phyloP scores from a whole-genome alignment of 2,888 invertebrate genomes.

The Microdon myrmicae region DNA sequence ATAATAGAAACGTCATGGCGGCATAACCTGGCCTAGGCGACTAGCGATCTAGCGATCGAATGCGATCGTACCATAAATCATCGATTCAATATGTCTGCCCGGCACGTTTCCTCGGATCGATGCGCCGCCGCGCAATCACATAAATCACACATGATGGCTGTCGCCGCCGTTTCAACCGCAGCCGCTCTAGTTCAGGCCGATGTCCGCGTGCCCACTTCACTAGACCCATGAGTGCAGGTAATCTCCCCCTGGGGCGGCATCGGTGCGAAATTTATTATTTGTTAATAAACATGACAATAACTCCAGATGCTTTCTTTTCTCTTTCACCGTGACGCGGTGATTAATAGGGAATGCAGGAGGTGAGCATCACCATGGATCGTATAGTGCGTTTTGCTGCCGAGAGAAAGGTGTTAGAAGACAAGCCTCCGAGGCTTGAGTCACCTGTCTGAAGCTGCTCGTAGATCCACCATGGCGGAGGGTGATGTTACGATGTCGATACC shows the following conservation, averaged over 20 bases:
- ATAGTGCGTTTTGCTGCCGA: too few relatives aligned
- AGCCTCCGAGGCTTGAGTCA: constrained; percentile 33
- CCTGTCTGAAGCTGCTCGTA: constrained; percentile 15
- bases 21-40: constrained; percentile 2
- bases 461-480: constrained; percentile 16
- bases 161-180: constrained; percentile 1
- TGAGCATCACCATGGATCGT: too few relatives aligned
- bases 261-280: constrained; percentile 43
- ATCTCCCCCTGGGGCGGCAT: constrained; percentile 2
- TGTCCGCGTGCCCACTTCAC: constrained; percentile 2
- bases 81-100: constrained; percentile 49
- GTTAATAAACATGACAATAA: constrained; percentile 52
- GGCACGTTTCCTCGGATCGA: constrained; percentile 49
- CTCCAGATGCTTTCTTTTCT: constrained; percentile 51
- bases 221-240: constrained; percentile 22
- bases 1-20: constrained; percentile 46
- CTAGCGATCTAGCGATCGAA: constrained; percentile 29
- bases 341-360: constrained; percentile 43
- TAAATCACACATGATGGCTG: constrained; percentile 42
- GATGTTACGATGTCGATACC: constrained; percentile 33
- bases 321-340: constrained; percentile 46
- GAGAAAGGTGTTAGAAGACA: constrained; percentile 50
- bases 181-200: constrained; percentile 16
- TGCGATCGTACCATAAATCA: constrained; percentile 47
- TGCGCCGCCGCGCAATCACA: constrained; percentile 45